phyloP scores from a whole-genome alignment of 1,140 invertebrate genomes.

The Drosophila kurseongensis region DNA sequence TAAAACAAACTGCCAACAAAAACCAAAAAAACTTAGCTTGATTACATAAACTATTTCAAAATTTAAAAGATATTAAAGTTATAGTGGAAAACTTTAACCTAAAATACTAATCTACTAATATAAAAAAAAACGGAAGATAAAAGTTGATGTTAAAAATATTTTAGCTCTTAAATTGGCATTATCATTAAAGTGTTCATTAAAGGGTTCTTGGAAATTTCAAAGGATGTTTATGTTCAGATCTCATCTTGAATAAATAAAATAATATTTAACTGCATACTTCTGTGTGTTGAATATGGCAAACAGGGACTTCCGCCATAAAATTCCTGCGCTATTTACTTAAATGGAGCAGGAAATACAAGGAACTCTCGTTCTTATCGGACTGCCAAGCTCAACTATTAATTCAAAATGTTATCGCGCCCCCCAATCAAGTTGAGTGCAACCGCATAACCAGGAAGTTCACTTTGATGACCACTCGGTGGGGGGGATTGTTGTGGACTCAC shows the following conservation, averaged over 20 bases:
- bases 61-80: too few species aligned
- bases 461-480: conserved; percentile 16
- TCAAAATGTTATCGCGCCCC: conserved; percentile 23
- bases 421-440: conserved; percentile 29
- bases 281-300: not conserved
- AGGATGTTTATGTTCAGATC: not conserved
- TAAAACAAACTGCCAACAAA: too few species aligned
- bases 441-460: conserved; percentile 43
- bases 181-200: too few species aligned
- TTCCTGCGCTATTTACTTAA: conserved; percentile 1
- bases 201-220: not conserved
- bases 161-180: too few species aligned
- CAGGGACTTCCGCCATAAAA: not conserved
- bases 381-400: not conserved
- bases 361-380: conserved; percentile 28
- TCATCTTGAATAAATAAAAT: not conserved
- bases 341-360: conserved; percentile 34
- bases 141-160: too few species aligned
- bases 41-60: too few species aligned
- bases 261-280: not conserved
- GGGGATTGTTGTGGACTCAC: conserved; percentile 25
- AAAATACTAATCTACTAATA: too few species aligned
- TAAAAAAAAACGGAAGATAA: too few species aligned
- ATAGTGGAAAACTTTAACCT: too few species aligned
- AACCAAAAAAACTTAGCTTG: too few species aligned